phyloP scores from a whole-genome alignment of 2,113 vertebrate species.

The Mixornis gularis region DNA sequence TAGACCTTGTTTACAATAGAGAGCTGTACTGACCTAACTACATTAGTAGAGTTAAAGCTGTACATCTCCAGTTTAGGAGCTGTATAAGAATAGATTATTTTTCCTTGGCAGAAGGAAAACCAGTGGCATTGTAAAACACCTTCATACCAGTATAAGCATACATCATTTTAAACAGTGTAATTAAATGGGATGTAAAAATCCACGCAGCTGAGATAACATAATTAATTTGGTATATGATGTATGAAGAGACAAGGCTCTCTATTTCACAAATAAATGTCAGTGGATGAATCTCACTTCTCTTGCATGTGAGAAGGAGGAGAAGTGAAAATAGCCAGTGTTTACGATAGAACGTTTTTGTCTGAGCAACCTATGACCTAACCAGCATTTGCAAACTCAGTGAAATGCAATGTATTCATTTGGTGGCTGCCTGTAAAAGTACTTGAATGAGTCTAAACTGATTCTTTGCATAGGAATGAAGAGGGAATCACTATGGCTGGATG shows the following conservation, averaged over 20 bases:
- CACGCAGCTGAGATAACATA: background rate
- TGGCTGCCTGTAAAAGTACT: background rate
- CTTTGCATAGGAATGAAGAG: background rate
- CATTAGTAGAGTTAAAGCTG: background rate
- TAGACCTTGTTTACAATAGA: slow-evolving; percentile 7
- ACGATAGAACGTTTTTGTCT: background rate
- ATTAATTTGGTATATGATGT: background rate
- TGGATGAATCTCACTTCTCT: background rate
- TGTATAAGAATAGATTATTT: background rate
- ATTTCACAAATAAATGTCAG: background rate
- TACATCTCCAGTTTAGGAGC: background rate
- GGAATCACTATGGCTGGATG: background rate
- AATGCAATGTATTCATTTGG: background rate
- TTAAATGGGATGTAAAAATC: background rate
- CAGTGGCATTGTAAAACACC: background rate
- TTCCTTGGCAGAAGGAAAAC: background rate
- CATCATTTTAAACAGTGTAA: background rate
- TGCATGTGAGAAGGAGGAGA: background rate
- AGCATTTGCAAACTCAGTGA: slow-evolving; percentile 15
- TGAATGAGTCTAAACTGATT: slow-evolving; percentile 1
- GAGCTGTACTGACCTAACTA: slow-evolving; percentile 5
- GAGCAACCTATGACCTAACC: slow-evolving; percentile 7
- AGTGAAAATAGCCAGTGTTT: background rate
- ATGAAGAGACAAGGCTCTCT: background rate
- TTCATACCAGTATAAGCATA: background rate